A percentile compares a stretch with the other conserved stretches of the same genome.
phyloP scores from a whole-genome alignment of 92 coral and sea anemone genomes.

The Paramuricea clavata region DNA sequence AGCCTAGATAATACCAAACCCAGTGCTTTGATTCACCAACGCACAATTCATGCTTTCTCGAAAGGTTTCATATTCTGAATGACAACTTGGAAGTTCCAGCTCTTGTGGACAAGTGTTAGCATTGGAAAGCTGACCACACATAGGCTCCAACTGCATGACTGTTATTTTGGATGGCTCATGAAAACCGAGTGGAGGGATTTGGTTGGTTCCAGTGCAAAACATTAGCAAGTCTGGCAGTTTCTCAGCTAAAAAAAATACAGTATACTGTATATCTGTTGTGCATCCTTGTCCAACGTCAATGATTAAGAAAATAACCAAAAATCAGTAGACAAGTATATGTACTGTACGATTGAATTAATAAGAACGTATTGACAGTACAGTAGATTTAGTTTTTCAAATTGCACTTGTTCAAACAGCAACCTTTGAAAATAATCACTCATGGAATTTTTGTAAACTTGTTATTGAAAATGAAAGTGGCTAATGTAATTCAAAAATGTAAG shows the following conservation, averaged over 20 bases:
- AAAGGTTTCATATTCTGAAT: conserved; percentile 35
- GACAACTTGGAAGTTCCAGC: conserved; percentile 51
- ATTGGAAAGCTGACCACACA: conserved; percentile 58
- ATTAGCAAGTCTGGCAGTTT: conserved; percentile 44
- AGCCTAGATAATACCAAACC: conserved; percentile 59
- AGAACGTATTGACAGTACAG: no score
- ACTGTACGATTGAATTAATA: no score
- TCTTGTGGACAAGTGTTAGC: conserved; percentile 63
- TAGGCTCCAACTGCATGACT: conserved; percentile 37
- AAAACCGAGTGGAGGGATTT: conserved; percentile 59
- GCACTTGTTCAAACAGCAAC: no score
- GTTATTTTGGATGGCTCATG: conserved; percentile 53
- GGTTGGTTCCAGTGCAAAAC: conserved; percentile 63
- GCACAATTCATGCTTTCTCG: conserved; percentile 52
- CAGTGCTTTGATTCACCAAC: conserved; percentile 53
- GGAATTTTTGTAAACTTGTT: no score
- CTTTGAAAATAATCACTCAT: no score
- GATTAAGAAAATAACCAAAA: no score
- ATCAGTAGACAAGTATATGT: no score
- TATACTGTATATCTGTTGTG: no score
- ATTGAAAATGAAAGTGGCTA: no score
- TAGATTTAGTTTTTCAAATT: no score
- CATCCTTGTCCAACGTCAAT: no score
- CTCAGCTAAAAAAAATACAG: conserved; percentile 23
- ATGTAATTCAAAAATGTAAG: no score